These are phyloP conservation scores for Epinephelus awoara DNA, from an alignment of 2,797 vertebrate genomes.

Conservation along the genomic window DNA sequence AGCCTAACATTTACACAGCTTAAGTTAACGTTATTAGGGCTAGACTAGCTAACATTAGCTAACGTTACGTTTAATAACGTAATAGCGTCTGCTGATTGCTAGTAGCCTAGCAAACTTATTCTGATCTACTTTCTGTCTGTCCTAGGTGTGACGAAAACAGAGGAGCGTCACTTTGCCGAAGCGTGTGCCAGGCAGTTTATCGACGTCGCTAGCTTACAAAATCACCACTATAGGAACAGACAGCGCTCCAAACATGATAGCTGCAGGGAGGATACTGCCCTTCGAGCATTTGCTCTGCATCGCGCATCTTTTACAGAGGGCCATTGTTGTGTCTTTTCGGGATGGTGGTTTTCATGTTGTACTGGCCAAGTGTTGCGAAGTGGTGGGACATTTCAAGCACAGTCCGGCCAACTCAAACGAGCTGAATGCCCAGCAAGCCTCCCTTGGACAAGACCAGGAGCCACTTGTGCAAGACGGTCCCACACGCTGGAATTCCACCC, in stretches of 20 bases:
- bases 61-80: too few species aligned
- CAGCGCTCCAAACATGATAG: slow-evolving; percentile 26
- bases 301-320: slow-evolving; percentile 31
- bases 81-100: too few species aligned
- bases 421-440: slow-evolving; percentile 21
- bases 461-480: slow-evolving; percentile 41
- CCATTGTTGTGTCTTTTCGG: slow-evolving; percentile 14
- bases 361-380: slow-evolving; percentile 39
- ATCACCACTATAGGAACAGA: slow-evolving; percentile 31
- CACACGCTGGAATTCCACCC: slow-evolving; percentile 36
- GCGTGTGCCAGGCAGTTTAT: slow-evolving; percentile 27
- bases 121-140: slow-evolving; percentile 21
- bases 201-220: neutral
- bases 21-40: too few species aligned
- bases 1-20: too few species aligned
- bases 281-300: slow-evolving; percentile 25
- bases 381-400: slow-evolving; percentile 39
- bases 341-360: slow-evolving; percentile 19
- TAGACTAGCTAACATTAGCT: neutral
- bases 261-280: slow-evolving; percentile 28
- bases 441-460: slow-evolving; percentile 21
- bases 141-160: slow-evolving; percentile 18
- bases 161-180: slow-evolving; percentile 20
- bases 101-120: slow-evolving; percentile 1
- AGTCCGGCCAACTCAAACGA: neutral